phyloP scores from a whole-genome alignment of 2,113 vertebrate genomes.

The Tretioscincus oriximinensis region DNA sequence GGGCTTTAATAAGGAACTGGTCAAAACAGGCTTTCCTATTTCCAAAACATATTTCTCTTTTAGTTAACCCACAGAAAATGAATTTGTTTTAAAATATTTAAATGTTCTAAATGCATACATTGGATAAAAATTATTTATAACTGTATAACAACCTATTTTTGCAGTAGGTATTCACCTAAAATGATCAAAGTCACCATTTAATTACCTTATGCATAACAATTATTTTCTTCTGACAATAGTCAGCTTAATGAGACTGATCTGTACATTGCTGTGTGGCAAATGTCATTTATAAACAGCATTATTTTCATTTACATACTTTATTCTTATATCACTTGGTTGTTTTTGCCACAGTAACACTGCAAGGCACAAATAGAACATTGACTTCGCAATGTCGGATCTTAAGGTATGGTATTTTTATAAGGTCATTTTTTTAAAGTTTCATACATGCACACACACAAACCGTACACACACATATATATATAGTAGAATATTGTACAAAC shows the following conservation, averaged over 20 bases:
- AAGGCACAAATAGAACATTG: not conserved
- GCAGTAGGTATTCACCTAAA: not conserved
- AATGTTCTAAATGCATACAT: not conserved
- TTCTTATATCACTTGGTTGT: not conserved
- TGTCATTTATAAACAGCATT: not conserved
- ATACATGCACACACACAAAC: not conserved
- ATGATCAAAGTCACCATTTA: not conserved
- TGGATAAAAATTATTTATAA: not conserved
- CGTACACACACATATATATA: not conserved
- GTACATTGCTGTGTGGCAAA: constrained; percentile 22
- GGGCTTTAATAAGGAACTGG: too few relatives aligned
- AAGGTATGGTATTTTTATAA: not conserved
- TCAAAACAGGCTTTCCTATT: too few relatives aligned
- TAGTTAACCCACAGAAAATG: not conserved
- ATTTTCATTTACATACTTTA: not conserved
- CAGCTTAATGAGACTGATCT: constrained; percentile 6
- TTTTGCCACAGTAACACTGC: fast-evolving
- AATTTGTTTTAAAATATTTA: not conserved
- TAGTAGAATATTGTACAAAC: not conserved
- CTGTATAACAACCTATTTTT: not conserved
- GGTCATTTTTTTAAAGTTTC: not conserved
- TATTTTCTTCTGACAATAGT: not conserved
- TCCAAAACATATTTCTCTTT: too few relatives aligned
- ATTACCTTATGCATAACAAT: not conserved
- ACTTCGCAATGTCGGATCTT: not conserved